Evolutionary conservation across 2,888 invertebrate species (phyloP), one percentile per base, ranked within the genome.

Genomic region (Formica aserva): DNA sequence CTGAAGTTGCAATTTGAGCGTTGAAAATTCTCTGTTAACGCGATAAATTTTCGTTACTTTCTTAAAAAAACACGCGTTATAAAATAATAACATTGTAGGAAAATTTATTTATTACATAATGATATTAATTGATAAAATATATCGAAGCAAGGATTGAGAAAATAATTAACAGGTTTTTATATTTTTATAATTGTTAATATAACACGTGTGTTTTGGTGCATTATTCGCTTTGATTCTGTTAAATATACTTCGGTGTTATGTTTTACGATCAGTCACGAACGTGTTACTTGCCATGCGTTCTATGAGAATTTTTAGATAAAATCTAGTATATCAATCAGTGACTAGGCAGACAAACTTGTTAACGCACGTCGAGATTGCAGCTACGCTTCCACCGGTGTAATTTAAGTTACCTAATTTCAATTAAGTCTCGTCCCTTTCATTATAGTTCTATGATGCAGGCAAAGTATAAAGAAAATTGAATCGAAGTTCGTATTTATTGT

Each of bases 381-480:
- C 22, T 48, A 35, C 78, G 18, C 60, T 8, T 45, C 32, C 65
- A 41, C 22, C 69, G 45, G 6, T 52, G 13, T 45, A 71, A 78
- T 78, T 71, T 71, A 60, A 80, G 35, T 80, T 80, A 60, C 60
- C 71, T 60, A 71, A 60, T 60, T 71, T 78, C 45, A 60, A 69
- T 71, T 71, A 71, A 5, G 9, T 38, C 52, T 22, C 69, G 71
- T 71, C n/a, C 60, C 78, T 78, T 78, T 29, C 22, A 78, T 32
- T 45, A 13, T 35, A 9, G 22, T 55, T 38, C 26, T 6, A 8
- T 67, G 67, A 38, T 22, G n/a, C 22, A 29, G 55, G 32, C 26
- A n/a, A 6, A 13, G 41, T 6, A 71, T 57, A 71, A 35, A 60
- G 52, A 29, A 71, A 76, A 65, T 48, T 35, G 29, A 76, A 76